Evolutionary conservation across 2,888 invertebrate genomes (phyloP), one percentile per base, ranked within the genome.

Genomic region (Thereva unica): DNA sequence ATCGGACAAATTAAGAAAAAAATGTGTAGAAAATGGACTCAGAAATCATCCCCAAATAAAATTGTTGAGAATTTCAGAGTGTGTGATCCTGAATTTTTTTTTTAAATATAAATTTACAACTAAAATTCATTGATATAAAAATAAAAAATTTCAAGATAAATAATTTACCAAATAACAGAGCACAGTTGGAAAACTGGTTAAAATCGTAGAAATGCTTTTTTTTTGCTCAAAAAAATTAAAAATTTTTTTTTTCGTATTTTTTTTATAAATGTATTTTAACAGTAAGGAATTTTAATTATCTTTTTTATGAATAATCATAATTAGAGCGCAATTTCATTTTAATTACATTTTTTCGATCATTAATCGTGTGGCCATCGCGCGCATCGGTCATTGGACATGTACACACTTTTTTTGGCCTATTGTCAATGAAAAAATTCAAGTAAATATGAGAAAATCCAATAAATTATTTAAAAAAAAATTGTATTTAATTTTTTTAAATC

Each of bases 301-400:
- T 71, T 70, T 70, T 72, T 70, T 71, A 69, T 71, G 23, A 23
- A 23, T 23, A 23, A 23, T 23, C 23, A 23, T 23, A 23, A 23
- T 47, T 6, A 47, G 59, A 59, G 59, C 59, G 59, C 59, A 68
- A 71, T 72, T 71, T 66, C 67, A 71, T 72, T 71, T 69, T 70
- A 68, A 69, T 73, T 73, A 69, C 71, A 67, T 73, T 76, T 76
- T 77, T 76, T 73, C 71, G 72, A 72, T 23, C 23, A 23, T 23
- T 70, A 76, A 73, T 76, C 76, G 77, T 78, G 77, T 80, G 80
- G 80, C 80, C 80, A 80, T 80, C 80, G 80, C 81, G 80, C 80
- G 80, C 80, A 80, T 80, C 81, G 80, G 78, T 80, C 80, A 76
- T 79, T 79, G 80, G 80, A 80, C 80, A 80, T 78, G 80, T 79